These are phyloP conservation scores for Reticulitermes speratus DNA, from an alignment of 1,140 invertebrate species.

Conservation along the genomic window DNA sequence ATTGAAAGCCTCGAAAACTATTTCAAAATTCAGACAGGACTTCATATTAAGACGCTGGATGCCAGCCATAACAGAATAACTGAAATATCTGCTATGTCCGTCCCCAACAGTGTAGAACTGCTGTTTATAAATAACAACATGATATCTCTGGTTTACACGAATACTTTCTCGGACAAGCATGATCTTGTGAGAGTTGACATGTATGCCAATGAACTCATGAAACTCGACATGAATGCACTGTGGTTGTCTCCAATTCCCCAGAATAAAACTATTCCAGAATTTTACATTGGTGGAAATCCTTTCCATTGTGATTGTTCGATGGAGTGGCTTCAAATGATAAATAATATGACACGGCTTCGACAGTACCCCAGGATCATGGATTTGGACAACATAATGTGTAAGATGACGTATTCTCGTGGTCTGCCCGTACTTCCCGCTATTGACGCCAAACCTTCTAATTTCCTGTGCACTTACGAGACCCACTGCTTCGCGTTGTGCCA, in stretches of 20 bases:
- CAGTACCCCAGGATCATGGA: conserved; percentile 86
- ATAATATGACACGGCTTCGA: conserved; percentile 74
- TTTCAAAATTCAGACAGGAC: conserved; percentile 75
- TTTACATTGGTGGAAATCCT: conserved; percentile 85
- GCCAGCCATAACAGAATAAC: conserved; percentile 84
- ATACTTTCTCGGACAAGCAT: conserved; percentile 81
- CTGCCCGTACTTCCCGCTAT: conserved; percentile 60
- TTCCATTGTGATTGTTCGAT: conserved; percentile 90
- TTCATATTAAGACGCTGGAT: conserved; percentile 75
- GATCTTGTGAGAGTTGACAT: conserved; percentile 84
- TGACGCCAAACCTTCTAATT: conserved; percentile 70
- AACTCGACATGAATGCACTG: conserved; percentile 76
- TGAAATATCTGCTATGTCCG: conserved; percentile 72
- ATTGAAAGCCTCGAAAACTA: conserved; percentile 84
- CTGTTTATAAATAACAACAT: conserved; percentile 89
- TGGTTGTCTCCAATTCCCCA: conserved; percentile 68
- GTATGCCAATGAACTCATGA: conserved; percentile 82
- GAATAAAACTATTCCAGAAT: conserved; percentile 73
- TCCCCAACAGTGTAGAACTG: conserved; percentile 86
- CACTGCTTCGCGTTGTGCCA: conserved; percentile 92
- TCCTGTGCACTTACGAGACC: conserved; percentile 86
- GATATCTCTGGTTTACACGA: conserved; percentile 72
- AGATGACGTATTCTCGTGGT: conserved; percentile 72
- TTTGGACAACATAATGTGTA: conserved; percentile 80
- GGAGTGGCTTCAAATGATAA: conserved; percentile 87